Conservation (phyloP, 2,888 invertebrate species). For the Thalpophila matura region DNA sequence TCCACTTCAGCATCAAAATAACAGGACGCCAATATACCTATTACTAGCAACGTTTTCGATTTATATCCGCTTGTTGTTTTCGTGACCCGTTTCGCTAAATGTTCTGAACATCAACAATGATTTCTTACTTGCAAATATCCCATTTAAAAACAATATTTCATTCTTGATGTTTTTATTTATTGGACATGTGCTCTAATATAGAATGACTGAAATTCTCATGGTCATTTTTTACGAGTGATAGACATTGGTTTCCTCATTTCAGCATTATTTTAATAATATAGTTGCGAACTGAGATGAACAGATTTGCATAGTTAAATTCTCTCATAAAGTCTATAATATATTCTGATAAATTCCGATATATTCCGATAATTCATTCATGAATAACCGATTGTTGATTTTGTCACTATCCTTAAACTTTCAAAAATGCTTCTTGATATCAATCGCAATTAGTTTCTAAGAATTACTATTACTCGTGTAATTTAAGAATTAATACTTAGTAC, state of each 20-base stretch:
- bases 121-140: conserved; percentile 45
- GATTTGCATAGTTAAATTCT: too few species aligned
- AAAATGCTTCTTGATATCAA: not conserved
- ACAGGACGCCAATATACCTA: conserved; percentile 14
- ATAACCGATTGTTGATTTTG: too few species aligned
- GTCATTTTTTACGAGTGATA: conserved; percentile 14
- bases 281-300: too few species aligned
- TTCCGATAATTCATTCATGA: too few species aligned
- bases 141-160: conserved; percentile 52
- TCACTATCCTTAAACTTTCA: too few species aligned
- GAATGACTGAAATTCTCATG: conserved; percentile 12
- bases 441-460: not conserved
- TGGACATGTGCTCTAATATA: conserved; percentile 6
- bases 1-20: conserved; percentile 30
- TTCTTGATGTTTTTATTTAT: conserved; percentile 43
- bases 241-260: not conserved
- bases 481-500: not conserved
- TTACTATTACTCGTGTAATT: not conserved
- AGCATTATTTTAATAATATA: too few species aligned
- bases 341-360: too few species aligned
- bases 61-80: conserved; percentile 45
- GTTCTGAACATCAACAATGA: conserved; percentile 37
- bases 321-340: too few species aligned
- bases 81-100: conserved; percentile 52
- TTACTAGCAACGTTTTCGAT: conserved; percentile 18